Percentiles rank a stretch among this genome's conserved stretches.
These are phyloP conservation scores for Antheraea yamamai DNA, from an alignment of 2,888 invertebrate species.

Conservation along the genomic window DNA sequence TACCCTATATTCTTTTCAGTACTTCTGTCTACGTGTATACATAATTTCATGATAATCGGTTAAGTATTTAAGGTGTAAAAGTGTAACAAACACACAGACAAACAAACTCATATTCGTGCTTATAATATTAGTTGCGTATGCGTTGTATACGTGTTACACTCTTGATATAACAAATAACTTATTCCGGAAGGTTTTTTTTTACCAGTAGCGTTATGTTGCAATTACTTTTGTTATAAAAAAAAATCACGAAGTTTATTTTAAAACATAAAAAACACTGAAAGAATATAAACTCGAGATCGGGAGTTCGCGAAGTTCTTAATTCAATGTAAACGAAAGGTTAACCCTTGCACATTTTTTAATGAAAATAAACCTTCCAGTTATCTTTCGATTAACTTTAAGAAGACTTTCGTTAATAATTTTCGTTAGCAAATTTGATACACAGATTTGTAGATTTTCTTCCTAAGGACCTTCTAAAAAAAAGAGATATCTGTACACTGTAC, in stretches of 20 bases:
- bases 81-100: too few relatives aligned
- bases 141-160: too few relatives aligned
- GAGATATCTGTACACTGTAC: too few relatives aligned
- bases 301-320: conserved; percentile 50
- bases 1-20: too few relatives aligned
- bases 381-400: conserved; percentile 73
- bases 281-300: conserved; percentile 24
- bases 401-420: conserved; percentile 32
- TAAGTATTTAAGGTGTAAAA: too few relatives aligned
- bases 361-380: conserved; percentile 59
- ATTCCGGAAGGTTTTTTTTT: too few relatives aligned
- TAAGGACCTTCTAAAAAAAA: not conserved
- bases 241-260: conserved; percentile 16
- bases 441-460: not conserved
- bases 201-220: not conserved
- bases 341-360: conserved; percentile 67
- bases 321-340: conserved; percentile 63
- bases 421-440: conserved; percentile 27
- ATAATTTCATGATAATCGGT: too few relatives aligned
- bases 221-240: not conserved
- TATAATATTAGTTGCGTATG: too few relatives aligned
- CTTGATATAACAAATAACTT: too few relatives aligned
- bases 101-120: too few relatives aligned
- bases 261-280: conserved; percentile 18
- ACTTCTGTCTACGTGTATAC: too few relatives aligned